These are phyloP conservation scores for Epizoanthus stellaris DNA, from an alignment of 92 coral and sea anemone genomes.

Conservation along the genomic window DNA sequence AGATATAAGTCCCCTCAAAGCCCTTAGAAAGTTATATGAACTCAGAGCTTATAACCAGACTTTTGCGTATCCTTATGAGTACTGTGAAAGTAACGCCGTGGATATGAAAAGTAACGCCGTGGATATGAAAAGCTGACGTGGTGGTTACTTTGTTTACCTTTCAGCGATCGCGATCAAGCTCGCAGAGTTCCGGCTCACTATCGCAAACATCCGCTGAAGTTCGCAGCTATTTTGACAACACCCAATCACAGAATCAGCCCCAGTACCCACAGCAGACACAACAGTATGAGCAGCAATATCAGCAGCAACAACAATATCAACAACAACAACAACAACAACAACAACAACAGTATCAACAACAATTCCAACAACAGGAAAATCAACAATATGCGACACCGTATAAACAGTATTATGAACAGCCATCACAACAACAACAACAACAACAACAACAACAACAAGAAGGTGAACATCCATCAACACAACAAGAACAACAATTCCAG, in stretches of 20 bases:
- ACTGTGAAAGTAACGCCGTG: neutral
- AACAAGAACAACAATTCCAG: conserved; percentile 1
- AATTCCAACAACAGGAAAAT: conserved; percentile 4
- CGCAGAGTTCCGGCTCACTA: conserved; percentile 82
- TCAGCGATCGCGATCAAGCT: conserved; percentile 90
- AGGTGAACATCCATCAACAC: neutral
- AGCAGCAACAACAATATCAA: neutral
- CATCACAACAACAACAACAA: neutral
- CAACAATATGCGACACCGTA: neutral
- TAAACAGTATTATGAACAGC: conserved; percentile 24
- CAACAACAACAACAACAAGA: neutral
- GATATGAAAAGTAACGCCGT: neutral
- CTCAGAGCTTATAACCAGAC: no score
- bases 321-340: conserved; percentile 5
- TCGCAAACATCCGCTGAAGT: conserved; percentile 87
- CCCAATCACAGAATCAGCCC: neutral
- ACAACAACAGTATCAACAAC: neutral
- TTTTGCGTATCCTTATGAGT: no score
- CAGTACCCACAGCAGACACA: neutral
- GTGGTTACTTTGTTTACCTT: conserved; percentile 49
- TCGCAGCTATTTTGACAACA: conserved; percentile 76
- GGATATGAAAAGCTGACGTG: neutral
- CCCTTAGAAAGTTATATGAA: no score
- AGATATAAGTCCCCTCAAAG: no score
- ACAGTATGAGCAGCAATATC: conserved; percentile 16